Evolutionary conservation across 2,113 vertebrate genomes (phyloP).

Genomic region (Dolichotis patagonum): DNA sequence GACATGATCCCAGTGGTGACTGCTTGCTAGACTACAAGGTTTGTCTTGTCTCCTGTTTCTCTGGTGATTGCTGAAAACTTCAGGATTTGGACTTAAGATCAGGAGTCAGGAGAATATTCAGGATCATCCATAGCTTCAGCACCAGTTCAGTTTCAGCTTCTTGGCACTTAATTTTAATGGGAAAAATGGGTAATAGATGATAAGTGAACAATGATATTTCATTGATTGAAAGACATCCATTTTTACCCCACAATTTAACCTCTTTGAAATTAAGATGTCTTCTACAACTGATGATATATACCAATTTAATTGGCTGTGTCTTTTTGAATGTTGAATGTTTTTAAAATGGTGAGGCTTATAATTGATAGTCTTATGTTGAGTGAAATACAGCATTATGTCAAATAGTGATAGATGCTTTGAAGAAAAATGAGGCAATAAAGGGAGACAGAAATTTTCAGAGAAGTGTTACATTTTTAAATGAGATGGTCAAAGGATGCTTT

Average conservation of each 20-base stretch:
- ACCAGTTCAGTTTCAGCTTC: not conserved
- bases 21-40: not conserved
- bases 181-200: not conserved
- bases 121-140: not conserved
- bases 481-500: not conserved
- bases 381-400: conserved; percentile 39
- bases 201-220: not conserved
- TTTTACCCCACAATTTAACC: not conserved
- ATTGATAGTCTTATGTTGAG: conserved; percentile 11
- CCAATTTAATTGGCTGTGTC: not conserved
- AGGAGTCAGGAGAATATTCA: not conserved
- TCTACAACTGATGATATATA: conserved; percentile 25
- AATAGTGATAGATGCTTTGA: not conserved
- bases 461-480: not conserved
- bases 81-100: not conserved
- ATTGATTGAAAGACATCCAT: not conserved
- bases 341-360: not conserved
- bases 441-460: not conserved
- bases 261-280: conserved; percentile 16
- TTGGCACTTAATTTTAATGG: conserved; percentile 24
- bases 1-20: not conserved
- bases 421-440: not conserved
- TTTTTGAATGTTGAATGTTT: not conserved
- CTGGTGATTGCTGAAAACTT: not conserved
- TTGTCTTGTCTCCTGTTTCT: not conserved